Conservation (phyloP, 2,113 vertebrate species). For the Sander lucioperca region DNA sequence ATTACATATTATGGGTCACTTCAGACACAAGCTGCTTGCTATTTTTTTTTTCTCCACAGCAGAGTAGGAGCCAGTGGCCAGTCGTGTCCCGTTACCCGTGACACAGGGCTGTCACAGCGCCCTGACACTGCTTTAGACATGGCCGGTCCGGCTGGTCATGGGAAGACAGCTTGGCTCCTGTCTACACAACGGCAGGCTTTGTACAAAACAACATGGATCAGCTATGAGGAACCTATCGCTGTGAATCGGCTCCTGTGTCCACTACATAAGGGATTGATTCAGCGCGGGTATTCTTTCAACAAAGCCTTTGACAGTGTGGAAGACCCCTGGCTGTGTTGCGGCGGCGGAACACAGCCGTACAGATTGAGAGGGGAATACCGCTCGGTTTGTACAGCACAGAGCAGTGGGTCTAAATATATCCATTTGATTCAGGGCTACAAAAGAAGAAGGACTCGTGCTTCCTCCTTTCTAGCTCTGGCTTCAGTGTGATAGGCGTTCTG, state of each 20-base stretch:
- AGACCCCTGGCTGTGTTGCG: conserved; percentile 62
- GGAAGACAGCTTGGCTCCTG: conserved; percentile 70
- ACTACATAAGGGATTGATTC: conserved; percentile 76
- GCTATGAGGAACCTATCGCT: conserved; percentile 65
- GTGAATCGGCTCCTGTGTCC: conserved; percentile 80
- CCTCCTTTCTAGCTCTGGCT: conserved; percentile 10
- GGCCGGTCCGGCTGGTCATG: conserved; percentile 65
- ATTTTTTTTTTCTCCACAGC: conserved; percentile 46
- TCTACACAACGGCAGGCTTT: conserved; percentile 69
- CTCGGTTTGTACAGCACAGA: conserved; percentile 43
- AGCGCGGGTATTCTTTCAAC: conserved; percentile 69
- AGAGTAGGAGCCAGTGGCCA: conserved; percentile 44
- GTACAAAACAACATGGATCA: conserved; percentile 65
- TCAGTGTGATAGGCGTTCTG: neutral
- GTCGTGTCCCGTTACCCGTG: conserved; percentile 69
- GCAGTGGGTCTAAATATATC: conserved; percentile 65
- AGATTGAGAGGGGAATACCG: conserved; percentile 72
- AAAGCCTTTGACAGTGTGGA: conserved; percentile 76
- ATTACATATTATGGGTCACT: conserved; percentile 33
- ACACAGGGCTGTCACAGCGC: conserved; percentile 62
- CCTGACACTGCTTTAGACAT: conserved; percentile 72
- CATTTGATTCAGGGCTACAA: conserved; percentile 58
- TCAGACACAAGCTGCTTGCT: conserved; percentile 49
- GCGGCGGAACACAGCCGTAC: conserved; percentile 55
- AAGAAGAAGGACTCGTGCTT: conserved; percentile 35